A percentile compares a stretch with the other conserved stretches of the same genome.
These are phyloP conservation scores for Eupristina koningsbergeri DNA, from an alignment of 1,140 invertebrate genomes.

Conservation along the genomic window DNA sequence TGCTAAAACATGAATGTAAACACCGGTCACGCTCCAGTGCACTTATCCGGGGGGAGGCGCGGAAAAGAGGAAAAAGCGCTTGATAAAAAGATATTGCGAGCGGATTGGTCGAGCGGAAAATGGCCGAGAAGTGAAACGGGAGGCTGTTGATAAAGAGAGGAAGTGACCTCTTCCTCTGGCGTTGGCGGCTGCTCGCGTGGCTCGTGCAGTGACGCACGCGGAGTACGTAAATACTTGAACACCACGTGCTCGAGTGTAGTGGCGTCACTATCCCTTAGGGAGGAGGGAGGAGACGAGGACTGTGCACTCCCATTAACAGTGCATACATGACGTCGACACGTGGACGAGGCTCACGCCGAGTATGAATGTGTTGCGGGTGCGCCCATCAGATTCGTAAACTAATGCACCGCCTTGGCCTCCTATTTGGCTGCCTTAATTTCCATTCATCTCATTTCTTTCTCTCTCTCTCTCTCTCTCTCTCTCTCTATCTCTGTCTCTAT, in stretches of 20 bases:
- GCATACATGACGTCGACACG: no score
- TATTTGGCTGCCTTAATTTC: not conserved
- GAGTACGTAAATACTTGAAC: not conserved
- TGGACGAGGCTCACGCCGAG: no score
- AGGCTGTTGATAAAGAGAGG: not conserved
- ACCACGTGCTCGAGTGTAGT: not conserved
- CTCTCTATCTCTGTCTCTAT: no score
- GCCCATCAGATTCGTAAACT: not conserved
- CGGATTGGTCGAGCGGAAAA: not conserved
- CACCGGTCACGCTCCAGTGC: no score
- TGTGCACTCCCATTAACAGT: no score
- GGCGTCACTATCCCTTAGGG: no score
- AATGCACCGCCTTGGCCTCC: not conserved
- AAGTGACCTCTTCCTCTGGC: not conserved
- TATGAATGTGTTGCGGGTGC: not conserved
- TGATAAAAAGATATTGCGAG: not conserved
- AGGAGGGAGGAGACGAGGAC: no score
- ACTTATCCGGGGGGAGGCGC: not conserved
- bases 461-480: no score
- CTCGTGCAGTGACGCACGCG: slow-evolving; percentile 23
- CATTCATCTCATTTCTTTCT: not conserved
- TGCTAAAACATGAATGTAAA: not conserved
- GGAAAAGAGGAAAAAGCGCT: no score
- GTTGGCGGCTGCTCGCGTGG: not conserved
- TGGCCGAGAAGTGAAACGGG: not conserved